These are phyloP conservation scores for Cataglyphis rosenhaueri DNA, from an alignment of 2,888 invertebrate species.

Conservation along the genomic window DNA sequence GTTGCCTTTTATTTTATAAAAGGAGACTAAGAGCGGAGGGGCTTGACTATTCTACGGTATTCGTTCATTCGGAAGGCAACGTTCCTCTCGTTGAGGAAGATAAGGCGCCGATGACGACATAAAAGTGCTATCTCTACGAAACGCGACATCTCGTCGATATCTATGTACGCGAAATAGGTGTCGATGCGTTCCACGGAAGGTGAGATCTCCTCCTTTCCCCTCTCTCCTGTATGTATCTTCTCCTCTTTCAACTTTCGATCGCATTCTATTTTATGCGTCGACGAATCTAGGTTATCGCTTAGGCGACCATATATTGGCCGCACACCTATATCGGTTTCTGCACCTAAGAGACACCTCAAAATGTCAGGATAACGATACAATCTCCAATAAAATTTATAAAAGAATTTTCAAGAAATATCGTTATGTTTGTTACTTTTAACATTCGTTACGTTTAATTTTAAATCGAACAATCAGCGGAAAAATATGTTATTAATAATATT, in stretches of 20 bases:
- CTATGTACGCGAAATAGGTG: constrained; percentile 46
- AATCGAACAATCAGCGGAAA: neutral
- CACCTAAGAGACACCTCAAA: constrained; percentile 16
- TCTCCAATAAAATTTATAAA: neutral
- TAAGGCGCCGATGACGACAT: constrained; percentile 21
- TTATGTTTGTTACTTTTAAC: neutral
- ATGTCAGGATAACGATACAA: neutral
- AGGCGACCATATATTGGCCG: constrained; percentile 51
- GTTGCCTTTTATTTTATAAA: constrained; percentile 7
- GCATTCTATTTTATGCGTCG: constrained; percentile 68
- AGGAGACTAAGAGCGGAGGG: neutral
- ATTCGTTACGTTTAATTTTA: neutral
- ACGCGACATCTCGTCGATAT: constrained; percentile 38
- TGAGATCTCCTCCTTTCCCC: constrained; percentile 29
- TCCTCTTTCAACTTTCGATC: constrained; percentile 60
- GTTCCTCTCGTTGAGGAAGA: neutral
- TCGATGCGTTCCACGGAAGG: constrained; percentile 43
- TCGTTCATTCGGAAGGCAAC: constrained; percentile 30
- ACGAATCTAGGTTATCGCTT: constrained; percentile 72
- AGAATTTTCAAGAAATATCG: neutral
- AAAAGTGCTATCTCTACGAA: constrained; percentile 44
- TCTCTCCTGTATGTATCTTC: constrained; percentile 41
- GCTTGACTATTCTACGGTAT: neutral
- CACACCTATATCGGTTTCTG: constrained; percentile 49
- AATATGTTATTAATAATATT: neutral